Evolutionary conservation across 2,888 invertebrate species (phyloP).

Genomic region (Dryadula phaetusa): DNA sequence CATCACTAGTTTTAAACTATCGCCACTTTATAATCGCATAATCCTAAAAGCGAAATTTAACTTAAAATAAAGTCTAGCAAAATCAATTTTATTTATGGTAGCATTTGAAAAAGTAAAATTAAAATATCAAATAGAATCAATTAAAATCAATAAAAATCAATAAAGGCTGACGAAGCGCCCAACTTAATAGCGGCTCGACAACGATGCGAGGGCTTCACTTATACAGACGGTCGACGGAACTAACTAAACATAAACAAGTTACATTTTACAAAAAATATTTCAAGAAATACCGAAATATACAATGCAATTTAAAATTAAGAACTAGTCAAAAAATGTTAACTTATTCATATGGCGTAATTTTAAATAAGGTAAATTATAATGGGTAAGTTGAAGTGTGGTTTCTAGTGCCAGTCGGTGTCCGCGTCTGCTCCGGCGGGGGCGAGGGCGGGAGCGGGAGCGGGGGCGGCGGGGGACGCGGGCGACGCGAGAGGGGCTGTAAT

Average conservation of each 20-base stretch:
- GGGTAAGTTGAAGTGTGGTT: neutral
- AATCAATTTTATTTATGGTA: slow-evolving; percentile 13
- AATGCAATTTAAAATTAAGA: neutral
- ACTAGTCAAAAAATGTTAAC: neutral
- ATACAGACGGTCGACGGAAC: slow-evolving; percentile 1
- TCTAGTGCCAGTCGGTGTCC: slow-evolving; percentile 2
- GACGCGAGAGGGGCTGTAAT: neutral
- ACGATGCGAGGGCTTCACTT: slow-evolving; percentile 47
- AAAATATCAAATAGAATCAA: slow-evolving; percentile 22
- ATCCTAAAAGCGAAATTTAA: slow-evolving; percentile 9
- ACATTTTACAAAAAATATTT: neutral
- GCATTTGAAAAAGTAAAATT: neutral
- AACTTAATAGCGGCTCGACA: slow-evolving; percentile 78
- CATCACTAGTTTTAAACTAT: slow-evolving; percentile 41
- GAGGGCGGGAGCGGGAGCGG: neutral
- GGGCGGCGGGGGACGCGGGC: neutral
- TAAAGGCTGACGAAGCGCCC: slow-evolving; percentile 72
- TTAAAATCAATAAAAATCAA: slow-evolving; percentile 44
- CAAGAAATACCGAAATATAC: neutral
- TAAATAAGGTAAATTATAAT: neutral
- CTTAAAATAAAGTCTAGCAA: slow-evolving; percentile 24
- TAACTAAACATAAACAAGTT: neutral
- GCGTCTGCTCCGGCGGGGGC: neutral
- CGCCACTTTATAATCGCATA: slow-evolving; percentile 1
- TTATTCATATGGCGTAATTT: neutral